Percentiles rank a stretch among this genome's conserved stretches.
Conservation (phyloP, 1,140 invertebrate species). For the Cyphomyrmex costatus region DNA sequence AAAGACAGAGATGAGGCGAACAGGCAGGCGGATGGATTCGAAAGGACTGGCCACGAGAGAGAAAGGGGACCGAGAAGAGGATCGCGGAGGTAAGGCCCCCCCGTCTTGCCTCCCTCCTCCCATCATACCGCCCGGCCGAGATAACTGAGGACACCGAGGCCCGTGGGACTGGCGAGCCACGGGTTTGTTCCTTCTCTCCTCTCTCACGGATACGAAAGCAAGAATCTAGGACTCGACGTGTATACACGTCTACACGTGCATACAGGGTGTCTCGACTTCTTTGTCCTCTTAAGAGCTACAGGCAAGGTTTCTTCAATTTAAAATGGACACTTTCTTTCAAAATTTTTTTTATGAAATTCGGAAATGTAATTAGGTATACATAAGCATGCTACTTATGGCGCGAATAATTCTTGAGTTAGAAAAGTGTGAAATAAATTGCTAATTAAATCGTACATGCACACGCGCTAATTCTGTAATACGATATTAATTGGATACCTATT, state of each 20-base stretch:
- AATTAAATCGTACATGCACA: not conserved
- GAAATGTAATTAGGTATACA: not conserved
- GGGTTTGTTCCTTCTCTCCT: slow-evolving; percentile 73
- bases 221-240: slow-evolving; percentile 82
- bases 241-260: slow-evolving; percentile 51
- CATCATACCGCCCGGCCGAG: slow-evolving; percentile 62
- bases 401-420: not conserved
- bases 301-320: not conserved
- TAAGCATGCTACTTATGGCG: not conserved
- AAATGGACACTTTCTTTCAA: not conserved
- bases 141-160: slow-evolving; percentile 78
- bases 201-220: slow-evolving; percentile 81
- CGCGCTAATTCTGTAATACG: not conserved
- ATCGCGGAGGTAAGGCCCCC: slow-evolving; percentile 68
- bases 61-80: slow-evolving; percentile 73
- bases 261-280: slow-evolving; percentile 38
- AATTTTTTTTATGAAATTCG: not conserved
- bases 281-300: not conserved
- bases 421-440: not conserved
- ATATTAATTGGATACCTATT: not conserved
- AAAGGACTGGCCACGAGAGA: slow-evolving; percentile 74
- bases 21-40: slow-evolving; percentile 74
- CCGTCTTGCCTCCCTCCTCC: slow-evolving; percentile 55
- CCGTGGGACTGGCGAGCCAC: slow-evolving; percentile 81
- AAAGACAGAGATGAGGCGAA: slow-evolving; percentile 59